phyloP scores from a whole-genome alignment of 2,888 invertebrate species.

The Drosophila algonquin region DNA sequence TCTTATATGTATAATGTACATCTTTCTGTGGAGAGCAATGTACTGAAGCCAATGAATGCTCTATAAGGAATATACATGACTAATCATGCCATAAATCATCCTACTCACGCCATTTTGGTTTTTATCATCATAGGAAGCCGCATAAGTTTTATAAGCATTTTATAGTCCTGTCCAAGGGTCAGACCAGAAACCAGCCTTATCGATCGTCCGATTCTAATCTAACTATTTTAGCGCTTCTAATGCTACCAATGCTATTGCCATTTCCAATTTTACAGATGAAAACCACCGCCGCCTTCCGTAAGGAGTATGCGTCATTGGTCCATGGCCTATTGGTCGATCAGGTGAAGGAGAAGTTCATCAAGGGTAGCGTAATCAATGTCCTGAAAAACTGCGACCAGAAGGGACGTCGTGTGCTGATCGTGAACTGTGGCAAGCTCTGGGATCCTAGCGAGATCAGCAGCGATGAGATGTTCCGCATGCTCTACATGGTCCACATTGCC shows the following conservation, averaged over 20 bases:
- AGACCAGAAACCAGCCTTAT: conserved; percentile 17
- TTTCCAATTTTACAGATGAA: conserved; percentile 86
- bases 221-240: conserved; percentile 3
- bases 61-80: conserved; percentile 7
- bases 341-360: conserved; percentile 88
- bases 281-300: conserved; percentile 90
- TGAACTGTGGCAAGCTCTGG: conserved; percentile 90
- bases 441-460: conserved; percentile 89
- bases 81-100: conserved; percentile 21
- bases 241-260: not conserved
- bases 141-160: conserved; percentile 46
- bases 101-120: conserved; percentile 33
- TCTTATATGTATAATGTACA: not conserved
- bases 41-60: not conserved
- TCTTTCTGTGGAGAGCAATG: not conserved
- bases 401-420: conserved; percentile 90
- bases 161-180: conserved; percentile 58
- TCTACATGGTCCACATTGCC: conserved; percentile 91
- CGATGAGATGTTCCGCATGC: conserved; percentile 91
- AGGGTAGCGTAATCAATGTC: conserved; percentile 91
- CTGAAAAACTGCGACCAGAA: conserved; percentile 90
- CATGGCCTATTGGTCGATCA: conserved; percentile 88
- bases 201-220: conserved; percentile 16
- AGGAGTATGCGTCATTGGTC: conserved; percentile 88
- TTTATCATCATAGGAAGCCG: conserved; percentile 44